Base-by-base conservation (phyloP, 1,140 invertebrate species). In the Hydropsyche tenuis region DNA sequence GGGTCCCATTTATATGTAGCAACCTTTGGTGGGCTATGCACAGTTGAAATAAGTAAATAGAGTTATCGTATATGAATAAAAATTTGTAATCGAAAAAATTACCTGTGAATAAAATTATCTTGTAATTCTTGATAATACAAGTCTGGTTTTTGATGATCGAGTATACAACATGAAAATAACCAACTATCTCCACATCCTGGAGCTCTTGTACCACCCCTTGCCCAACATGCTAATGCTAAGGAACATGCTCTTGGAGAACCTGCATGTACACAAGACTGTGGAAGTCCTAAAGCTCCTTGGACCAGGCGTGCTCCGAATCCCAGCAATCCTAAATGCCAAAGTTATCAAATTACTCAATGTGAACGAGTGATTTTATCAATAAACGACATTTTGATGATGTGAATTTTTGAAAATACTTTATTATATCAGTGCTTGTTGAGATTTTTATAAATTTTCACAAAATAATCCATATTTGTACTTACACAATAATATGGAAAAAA, bases 201-300 rank as follows among this genome's bases (percentile, higher is more conserved):
- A 43, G 87, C 83, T 75, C 88, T 85, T 48, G 84, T 85, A 18
- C 90, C 91, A 1, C 91, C 91, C 22, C 87, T 86, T 42, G 91
- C 80, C 90, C 91, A 92, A 79, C 91, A 92, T n/a, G 88, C 86
- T 60, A 92, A 81, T n/a, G 89, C 86, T 66, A 92, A 82, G 0
- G 89, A 90, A 77, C 91, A 92, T 0, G 88, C 83, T 76, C 87
- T 84, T 0, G 87, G 83, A 22, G 85, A 83, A 12, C 89, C 86
- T 51, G 86, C 81, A 46, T 82, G 84, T 79, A 90, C 91, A 43
- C 87, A 86, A 0, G 86, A 80, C 0, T 88, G 62, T 5, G 60
- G 46, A 12, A 73, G 37, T 1, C 72, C 72, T 0, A 73, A 62
- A 16, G 72, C 72, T 12, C 63, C 62, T 16, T 66, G 72, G 2